Evolutionary conservation across 2,797 vertebrate species (phyloP).

Genomic region (Pelochelys cantorii): DNA sequence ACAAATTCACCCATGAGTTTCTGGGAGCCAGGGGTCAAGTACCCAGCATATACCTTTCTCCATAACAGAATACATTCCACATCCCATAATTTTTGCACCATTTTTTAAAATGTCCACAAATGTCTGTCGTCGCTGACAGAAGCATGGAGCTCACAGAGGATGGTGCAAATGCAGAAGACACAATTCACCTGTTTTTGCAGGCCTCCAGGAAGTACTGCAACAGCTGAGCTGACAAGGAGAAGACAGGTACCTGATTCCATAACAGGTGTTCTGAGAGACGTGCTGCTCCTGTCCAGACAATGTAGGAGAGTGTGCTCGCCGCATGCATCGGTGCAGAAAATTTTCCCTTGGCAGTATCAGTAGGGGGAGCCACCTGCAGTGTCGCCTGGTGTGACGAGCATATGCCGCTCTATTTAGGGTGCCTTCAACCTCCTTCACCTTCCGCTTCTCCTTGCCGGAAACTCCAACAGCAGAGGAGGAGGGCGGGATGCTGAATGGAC

Average conservation of each 20-base stretch:
- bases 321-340: too few relatives aligned
- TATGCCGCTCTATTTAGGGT: too few relatives aligned
- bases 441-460: too few relatives aligned
- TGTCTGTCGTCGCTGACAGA: background rate
- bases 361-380: too few relatives aligned
- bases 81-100: background rate
- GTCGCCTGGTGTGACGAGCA: too few relatives aligned
- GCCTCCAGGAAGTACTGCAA: background rate
- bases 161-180: background rate
- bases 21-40: background rate
- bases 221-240: background rate
- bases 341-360: too few relatives aligned
- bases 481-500: too few relatives aligned
- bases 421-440: too few relatives aligned
- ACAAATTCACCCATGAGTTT: background rate
- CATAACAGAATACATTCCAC: background rate
- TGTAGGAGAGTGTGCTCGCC: too few relatives aligned
- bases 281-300: too few relatives aligned
- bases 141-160: background rate
- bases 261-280: too few relatives aligned
- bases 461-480: too few relatives aligned
- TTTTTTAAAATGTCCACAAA: background rate
- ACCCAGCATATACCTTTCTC: background rate
- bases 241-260: background rate
- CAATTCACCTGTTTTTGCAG: background rate